Evolutionary conservation across 2,113 vertebrate genomes (phyloP).

Genomic region (Peromyscus maniculatus): DNA sequence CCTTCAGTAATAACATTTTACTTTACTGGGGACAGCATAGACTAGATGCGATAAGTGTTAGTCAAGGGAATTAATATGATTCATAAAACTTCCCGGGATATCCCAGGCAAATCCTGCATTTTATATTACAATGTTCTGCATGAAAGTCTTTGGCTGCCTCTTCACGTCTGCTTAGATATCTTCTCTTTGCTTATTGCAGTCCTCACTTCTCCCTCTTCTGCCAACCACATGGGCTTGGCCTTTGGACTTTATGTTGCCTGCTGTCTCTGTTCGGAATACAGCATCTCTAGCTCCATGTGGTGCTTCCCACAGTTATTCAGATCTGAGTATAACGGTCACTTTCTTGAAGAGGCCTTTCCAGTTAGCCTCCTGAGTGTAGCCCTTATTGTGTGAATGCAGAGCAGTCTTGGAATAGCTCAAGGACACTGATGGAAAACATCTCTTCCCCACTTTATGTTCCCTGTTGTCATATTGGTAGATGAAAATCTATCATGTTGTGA

Average conservation of each 20-base stretch:
- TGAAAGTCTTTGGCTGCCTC: background rate
- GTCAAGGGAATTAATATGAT: background rate
- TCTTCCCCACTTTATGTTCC: too few relatives aligned
- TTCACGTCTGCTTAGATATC: background rate
- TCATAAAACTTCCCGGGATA: background rate
- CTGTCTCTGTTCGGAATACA: background rate
- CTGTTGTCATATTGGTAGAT: background rate
- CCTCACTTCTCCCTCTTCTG: background rate
- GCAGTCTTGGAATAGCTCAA: background rate
- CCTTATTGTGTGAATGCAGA: accelerated
- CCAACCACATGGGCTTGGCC: background rate
- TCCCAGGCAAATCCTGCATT: background rate
- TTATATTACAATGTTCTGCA: background rate
- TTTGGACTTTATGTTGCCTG: background rate
- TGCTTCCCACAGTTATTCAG: background rate
- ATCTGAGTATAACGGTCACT: background rate
- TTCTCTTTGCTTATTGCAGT: background rate
- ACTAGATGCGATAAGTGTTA: background rate
- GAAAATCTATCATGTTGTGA: background rate
- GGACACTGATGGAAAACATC: accelerated
- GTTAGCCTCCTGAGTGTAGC: too few relatives aligned
- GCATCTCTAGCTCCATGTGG: accelerated
- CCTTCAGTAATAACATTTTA: background rate
- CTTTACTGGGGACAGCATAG: background rate
- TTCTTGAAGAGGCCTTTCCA: background rate